Conservation (phyloP, 2,113 vertebrate genomes). For the Oncorhynchus clarkii region DNA sequence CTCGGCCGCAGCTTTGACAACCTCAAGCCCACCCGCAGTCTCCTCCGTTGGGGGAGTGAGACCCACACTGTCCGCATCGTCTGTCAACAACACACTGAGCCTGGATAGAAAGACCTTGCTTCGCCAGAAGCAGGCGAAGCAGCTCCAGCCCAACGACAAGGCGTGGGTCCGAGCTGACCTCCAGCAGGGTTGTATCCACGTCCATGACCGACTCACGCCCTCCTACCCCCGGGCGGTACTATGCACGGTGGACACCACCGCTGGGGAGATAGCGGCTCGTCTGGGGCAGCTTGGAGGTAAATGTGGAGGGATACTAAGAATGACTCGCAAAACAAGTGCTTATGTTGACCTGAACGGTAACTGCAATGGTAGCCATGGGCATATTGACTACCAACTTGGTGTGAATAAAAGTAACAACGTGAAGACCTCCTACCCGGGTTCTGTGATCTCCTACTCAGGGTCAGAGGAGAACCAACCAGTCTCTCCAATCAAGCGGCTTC, state of each 20-base stretch:
- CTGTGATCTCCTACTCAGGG: neutral
- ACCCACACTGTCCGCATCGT: constrained; percentile 52
- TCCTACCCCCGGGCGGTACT: constrained; percentile 82
- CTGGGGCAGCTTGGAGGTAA: constrained; percentile 73
- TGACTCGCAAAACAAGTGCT: constrained; percentile 59
- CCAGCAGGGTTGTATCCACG: constrained; percentile 83
- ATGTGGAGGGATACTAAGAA: constrained; percentile 71
- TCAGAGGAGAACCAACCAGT: constrained; percentile 30
- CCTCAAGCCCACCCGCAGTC: constrained; percentile 44
- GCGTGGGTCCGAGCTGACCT: constrained; percentile 84
- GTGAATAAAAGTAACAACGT: constrained; percentile 16
- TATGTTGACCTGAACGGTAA: constrained; percentile 28
- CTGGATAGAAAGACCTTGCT: constrained; percentile 81
- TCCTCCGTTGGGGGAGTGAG: constrained; percentile 32
- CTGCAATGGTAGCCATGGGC: constrained; percentile 31
- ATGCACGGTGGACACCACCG: constrained; percentile 83
- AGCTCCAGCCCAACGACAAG: constrained; percentile 81
- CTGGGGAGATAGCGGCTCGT: constrained; percentile 76
- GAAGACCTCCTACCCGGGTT: neutral
- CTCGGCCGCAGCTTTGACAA: constrained; percentile 72
- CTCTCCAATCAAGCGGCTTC: constrained; percentile 6
- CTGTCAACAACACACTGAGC: constrained; percentile 80
- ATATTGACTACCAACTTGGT: constrained; percentile 24
- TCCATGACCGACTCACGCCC: constrained; percentile 77
- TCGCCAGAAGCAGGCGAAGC: constrained; percentile 80